Percentiles rank a stretch among this genome's conserved stretches.
Evolutionary conservation across 1,140 invertebrate genomes (phyloP).

Genomic region (Pseudomyrmex concolor): DNA sequence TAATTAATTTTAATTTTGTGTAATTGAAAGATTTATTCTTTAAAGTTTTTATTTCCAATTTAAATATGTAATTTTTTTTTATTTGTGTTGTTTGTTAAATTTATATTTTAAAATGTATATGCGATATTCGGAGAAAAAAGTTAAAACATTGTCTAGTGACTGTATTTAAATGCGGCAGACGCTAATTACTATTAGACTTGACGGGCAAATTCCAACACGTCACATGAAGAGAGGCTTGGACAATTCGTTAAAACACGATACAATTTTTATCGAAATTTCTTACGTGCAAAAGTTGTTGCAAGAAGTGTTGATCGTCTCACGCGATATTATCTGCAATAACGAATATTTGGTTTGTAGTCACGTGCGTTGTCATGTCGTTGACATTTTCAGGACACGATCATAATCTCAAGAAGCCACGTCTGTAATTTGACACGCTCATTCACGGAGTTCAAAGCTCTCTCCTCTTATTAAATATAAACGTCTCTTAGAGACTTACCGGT

Average conservation of each 20-base stretch:
- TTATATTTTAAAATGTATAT: too few relatives aligned
- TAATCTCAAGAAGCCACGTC: slow-evolving; percentile 21
- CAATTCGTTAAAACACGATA: not conserved
- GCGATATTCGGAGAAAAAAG: not conserved
- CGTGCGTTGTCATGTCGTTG: slow-evolving; percentile 57
- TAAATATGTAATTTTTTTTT: too few relatives aligned
- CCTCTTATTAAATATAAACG: not conserved
- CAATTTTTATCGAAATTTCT: slow-evolving; percentile 60
- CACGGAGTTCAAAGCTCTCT: not conserved
- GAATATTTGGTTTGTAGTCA: slow-evolving; percentile 46
- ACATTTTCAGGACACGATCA: slow-evolving; percentile 49
- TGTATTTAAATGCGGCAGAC: not conserved
- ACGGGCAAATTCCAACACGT: not conserved
- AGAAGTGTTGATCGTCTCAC: slow-evolving; percentile 45
- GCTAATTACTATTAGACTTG: slow-evolving; percentile 33
- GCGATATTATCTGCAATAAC: slow-evolving; percentile 59
- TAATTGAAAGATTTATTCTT: not conserved
- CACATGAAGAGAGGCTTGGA: not conserved
- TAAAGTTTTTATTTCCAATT: too few relatives aligned
- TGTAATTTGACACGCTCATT: not conserved
- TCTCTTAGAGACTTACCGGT: slow-evolving; percentile 22
- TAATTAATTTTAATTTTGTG: slow-evolving; percentile 7
- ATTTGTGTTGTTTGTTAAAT: too few relatives aligned
- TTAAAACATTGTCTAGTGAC: not conserved
- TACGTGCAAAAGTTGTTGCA: slow-evolving; percentile 10